Evolutionary conservation across 2,797 vertebrate genomes (phyloP).

Genomic region (Thunnus albacares): DNA sequence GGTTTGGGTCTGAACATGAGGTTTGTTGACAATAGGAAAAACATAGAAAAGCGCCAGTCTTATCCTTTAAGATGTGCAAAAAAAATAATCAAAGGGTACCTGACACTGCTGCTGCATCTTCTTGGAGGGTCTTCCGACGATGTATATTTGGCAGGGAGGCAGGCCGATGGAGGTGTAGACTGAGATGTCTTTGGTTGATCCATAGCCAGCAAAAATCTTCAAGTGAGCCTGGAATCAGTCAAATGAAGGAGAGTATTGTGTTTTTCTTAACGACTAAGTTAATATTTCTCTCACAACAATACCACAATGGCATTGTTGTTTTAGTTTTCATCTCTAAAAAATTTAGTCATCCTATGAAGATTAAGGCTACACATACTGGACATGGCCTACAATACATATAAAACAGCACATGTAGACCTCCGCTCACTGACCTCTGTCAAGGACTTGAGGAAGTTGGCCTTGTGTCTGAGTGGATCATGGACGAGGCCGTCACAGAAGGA

Average conservation of each 20-base stretch:
- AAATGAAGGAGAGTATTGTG: constrained; percentile 15
- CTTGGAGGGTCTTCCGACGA: constrained; percentile 96
- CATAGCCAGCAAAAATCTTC: constrained; percentile 95
- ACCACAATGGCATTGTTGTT: neutral
- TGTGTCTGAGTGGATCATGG: constrained; percentile 97
- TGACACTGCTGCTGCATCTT: constrained; percentile 98
- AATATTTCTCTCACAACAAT: neutral
- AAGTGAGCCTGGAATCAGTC: constrained; percentile 88
- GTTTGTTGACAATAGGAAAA: too few species aligned
- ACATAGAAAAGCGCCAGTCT: neutral
- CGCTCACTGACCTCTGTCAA: constrained; percentile 92
- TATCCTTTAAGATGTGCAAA: neutral
- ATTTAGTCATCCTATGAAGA: neutral
- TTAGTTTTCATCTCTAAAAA: neutral
- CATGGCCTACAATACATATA: neutral
- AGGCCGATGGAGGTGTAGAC: constrained; percentile 96
- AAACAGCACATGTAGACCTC: constrained; percentile 11
- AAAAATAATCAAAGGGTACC: constrained; percentile 80
- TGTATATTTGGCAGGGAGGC: constrained; percentile 94
- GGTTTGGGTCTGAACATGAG: too few species aligned
- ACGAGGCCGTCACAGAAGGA: constrained; percentile 98
- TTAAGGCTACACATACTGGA: neutral
- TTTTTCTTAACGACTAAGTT: neutral
- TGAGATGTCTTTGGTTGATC: constrained; percentile 98
- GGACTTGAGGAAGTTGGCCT: constrained; percentile 96